A percentile compares a stretch with the other conserved stretches of the same genome.
Evolutionary conservation across 1,140 invertebrate genomes (phyloP).

Genomic region (Anadara kagoshimensis): DNA sequence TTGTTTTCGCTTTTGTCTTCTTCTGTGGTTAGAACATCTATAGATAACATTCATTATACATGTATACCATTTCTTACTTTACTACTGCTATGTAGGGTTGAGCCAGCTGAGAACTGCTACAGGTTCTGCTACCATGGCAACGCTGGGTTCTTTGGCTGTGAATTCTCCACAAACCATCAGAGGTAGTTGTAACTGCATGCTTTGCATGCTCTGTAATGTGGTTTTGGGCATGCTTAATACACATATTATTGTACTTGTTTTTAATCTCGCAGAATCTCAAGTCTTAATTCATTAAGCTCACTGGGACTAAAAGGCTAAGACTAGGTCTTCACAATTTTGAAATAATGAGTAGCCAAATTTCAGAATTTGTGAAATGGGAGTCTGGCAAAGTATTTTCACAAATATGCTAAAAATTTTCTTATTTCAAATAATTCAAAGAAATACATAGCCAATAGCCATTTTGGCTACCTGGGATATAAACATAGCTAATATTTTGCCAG

Average conservation of each 20-base stretch:
- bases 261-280: too few species aligned
- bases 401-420: too few species aligned
- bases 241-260: too few species aligned
- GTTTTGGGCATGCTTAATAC: too few species aligned
- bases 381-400: too few species aligned
- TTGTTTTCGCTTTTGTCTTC: not conserved
- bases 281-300: too few species aligned
- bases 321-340: not conserved
- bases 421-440: too few species aligned
- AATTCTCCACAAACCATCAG: conserved; percentile 62
- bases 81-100: too few species aligned
- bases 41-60: not conserved
- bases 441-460: too few species aligned
- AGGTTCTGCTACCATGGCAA: conserved; percentile 22
- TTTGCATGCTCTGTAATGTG: not conserved
- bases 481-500: too few species aligned
- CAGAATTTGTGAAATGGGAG: not conserved
- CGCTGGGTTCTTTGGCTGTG: conserved; percentile 39
- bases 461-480: too few species aligned
- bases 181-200: conserved; percentile 52
- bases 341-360: not conserved
- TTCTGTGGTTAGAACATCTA: not conserved
- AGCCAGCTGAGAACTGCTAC: not conserved
- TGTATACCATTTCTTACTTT: not conserved
- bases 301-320: not conserved